Conservation (phyloP, 2,888 invertebrate species). For the Perdita meconis region DNA sequence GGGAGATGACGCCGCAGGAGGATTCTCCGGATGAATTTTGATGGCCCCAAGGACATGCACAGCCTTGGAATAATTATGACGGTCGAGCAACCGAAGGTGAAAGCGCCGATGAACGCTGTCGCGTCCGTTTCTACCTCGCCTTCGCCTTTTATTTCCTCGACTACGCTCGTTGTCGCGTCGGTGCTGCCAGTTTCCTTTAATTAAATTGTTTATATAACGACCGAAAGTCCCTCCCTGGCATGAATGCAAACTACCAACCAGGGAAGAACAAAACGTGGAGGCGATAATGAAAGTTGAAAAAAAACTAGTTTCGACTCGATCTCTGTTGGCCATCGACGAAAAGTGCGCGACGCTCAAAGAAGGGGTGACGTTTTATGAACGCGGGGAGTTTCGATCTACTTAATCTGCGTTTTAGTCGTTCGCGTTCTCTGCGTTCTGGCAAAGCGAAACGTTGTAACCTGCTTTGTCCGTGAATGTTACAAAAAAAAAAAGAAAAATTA, state of each 20-base stretch:
- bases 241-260: conserved; percentile 28
- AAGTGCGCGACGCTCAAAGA: conserved; percentile 14
- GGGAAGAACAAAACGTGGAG: conserved; percentile 52
- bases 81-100: conserved; percentile 3
- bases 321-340: conserved; percentile 24
- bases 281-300: conserved; percentile 68
- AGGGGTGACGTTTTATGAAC: conserved; percentile 36
- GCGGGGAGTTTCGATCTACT: conserved; percentile 19
- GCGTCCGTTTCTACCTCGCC: background rate
- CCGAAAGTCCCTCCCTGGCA: conserved; percentile 2
- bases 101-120: background rate
- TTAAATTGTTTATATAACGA: conserved; percentile 75
- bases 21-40: conserved; percentile 29
- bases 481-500: too few species aligned
- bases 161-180: conserved; percentile 41
- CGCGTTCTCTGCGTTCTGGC: background rate
- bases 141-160: conserved; percentile 2
- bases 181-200: conserved; percentile 68
- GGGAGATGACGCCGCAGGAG: conserved; percentile 13
- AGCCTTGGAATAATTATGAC: conserved; percentile 44
- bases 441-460: too few species aligned
- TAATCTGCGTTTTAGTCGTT: conserved; percentile 7
- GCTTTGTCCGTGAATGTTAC: too few species aligned
- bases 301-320: conserved; percentile 31
- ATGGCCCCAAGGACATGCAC: conserved; percentile 41